phyloP scores from a whole-genome alignment of 2,113 vertebrate genomes.

The Scytalopus superciliaris region DNA sequence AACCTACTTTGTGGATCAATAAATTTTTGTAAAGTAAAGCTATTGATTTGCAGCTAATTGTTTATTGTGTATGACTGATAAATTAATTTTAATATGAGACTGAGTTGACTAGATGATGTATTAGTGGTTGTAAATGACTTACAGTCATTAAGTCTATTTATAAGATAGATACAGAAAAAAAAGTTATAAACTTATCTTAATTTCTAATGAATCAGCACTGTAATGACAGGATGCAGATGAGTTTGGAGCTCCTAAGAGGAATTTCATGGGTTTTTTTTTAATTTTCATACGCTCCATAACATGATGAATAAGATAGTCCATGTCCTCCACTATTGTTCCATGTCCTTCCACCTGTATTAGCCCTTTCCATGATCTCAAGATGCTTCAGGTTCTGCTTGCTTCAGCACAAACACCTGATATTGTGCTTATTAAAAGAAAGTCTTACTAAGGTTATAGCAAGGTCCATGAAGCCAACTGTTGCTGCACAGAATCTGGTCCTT shows the following conservation, averaged over 20 bases:
- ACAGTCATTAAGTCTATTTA: constrained; percentile 9
- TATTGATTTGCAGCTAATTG: constrained; percentile 70
- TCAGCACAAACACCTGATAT: not conserved
- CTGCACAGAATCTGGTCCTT: not conserved
- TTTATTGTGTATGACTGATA: constrained; percentile 50
- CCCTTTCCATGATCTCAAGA: not conserved
- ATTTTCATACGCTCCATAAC: not conserved
- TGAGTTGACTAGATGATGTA: constrained; percentile 43
- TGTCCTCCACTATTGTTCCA: not conserved
- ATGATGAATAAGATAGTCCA: not conserved
- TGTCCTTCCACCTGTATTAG: not conserved
- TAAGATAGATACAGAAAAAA: not conserved
- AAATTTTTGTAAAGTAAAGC: constrained; percentile 63
- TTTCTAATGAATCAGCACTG: not conserved
- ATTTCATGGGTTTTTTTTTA: not conserved
- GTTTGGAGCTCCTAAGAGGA: not conserved
- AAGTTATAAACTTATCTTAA: not conserved
- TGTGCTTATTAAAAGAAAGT: not conserved
- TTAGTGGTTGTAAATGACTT: constrained; percentile 42
- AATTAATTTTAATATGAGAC: constrained; percentile 62
- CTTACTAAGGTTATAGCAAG: not conserved
- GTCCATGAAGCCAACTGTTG: not conserved
- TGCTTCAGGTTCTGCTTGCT: constrained; percentile 5
- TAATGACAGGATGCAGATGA: not conserved
- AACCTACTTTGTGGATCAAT: constrained; percentile 63